phyloP scores from a whole-genome alignment of 2,113 vertebrate genomes.

The Archilochus colubris region DNA sequence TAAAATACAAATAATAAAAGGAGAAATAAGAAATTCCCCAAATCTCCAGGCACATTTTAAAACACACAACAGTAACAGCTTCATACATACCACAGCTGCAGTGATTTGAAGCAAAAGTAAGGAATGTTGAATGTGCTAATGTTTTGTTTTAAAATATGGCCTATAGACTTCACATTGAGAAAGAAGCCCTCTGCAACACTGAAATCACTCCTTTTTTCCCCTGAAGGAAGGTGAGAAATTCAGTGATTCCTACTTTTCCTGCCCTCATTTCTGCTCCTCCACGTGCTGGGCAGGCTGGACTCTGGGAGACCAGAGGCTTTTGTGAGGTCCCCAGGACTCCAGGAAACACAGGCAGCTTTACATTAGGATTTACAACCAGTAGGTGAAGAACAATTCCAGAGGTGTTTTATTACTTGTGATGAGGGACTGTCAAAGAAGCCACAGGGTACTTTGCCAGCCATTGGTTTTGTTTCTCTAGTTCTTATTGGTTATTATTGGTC shows the following conservation, averaged over 20 bases:
- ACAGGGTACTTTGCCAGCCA: conserved; percentile 25
- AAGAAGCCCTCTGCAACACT: not conserved
- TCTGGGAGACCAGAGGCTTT: not conserved
- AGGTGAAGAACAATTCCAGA: conserved; percentile 43
- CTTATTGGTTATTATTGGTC: not conserved
- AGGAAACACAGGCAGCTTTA: conserved; percentile 46
- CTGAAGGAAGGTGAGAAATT: not conserved
- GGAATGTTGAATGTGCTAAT: conserved; percentile 32
- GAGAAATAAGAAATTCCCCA: conserved; percentile 60
- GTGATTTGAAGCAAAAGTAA: conserved; percentile 21
- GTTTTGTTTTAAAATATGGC: conserved; percentile 39
- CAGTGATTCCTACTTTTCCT: not conserved
- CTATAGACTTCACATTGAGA: not conserved
- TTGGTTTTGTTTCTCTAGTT: conserved; percentile 23
- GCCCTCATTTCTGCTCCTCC: not conserved
- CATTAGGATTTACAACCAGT: conserved; percentile 56
- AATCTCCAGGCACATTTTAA: conserved; percentile 45
- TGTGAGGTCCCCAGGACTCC: conserved; percentile 4
- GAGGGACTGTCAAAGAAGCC: conserved; percentile 57
- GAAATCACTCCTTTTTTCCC: not conserved
- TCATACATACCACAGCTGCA: conserved; percentile 58
- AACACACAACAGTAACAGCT: conserved; percentile 28
- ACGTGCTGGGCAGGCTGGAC: not conserved
- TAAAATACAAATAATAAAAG: not conserved
- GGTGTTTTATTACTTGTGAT: conserved; percentile 52